Conservation (phyloP, 1,140 invertebrate genomes). For the Leptopilina boulardi region DNA sequence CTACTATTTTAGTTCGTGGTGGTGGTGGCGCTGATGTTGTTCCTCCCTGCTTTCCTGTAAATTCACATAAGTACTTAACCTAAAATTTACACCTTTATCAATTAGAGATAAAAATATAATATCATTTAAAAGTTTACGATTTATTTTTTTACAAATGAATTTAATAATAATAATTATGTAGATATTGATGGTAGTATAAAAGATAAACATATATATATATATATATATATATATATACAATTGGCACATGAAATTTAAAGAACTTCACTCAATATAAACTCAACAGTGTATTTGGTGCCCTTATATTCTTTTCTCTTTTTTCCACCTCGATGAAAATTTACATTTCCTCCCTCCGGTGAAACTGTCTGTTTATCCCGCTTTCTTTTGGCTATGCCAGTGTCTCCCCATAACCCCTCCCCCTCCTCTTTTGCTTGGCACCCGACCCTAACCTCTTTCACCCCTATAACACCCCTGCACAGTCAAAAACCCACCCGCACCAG, state of each 20-base stretch:
- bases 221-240: too few species aligned
- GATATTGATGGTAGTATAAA: conserved; percentile 65
- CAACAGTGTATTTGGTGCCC: conserved; percentile 70
- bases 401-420: too few species aligned
- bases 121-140: background rate
- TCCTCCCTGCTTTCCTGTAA: too few species aligned
- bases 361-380: conserved; percentile 76
- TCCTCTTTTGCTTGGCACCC: conserved; percentile 42
- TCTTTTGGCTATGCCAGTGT: conserved; percentile 70
- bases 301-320: conserved; percentile 76
- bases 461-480: conserved; percentile 48
- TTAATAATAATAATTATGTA: conserved; percentile 33
- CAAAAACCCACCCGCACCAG: conserved; percentile 68
- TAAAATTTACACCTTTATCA: too few species aligned
- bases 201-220: conserved; percentile 73
- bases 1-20: too few species aligned
- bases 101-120: too few species aligned
- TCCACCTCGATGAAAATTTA: conserved; percentile 76
- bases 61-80: too few species aligned
- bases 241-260: conserved; percentile 77
- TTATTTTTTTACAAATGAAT: background rate
- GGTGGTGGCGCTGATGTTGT: too few species aligned
- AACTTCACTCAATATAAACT: conserved; percentile 74
- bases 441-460: conserved; percentile 34
- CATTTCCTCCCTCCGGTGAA: conserved; percentile 72